Base-by-base conservation (phyloP, 2,113 vertebrate genomes). In the Porphyrio hochstetteri region DNA sequence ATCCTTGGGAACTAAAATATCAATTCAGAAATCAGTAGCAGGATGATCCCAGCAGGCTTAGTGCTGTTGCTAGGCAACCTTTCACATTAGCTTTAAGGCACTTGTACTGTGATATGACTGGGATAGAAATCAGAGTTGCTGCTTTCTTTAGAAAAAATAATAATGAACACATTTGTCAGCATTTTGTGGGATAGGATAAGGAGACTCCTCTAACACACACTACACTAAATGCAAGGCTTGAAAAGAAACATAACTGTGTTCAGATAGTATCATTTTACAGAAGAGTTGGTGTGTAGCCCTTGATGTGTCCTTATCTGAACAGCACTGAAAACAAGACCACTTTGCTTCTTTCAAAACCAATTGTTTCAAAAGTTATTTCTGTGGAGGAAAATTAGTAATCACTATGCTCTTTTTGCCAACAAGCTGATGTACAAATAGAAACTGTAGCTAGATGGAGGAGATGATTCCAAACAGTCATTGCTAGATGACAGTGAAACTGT, bases 61-160 rank as follows among this genome's bases (percentile, higher is more conserved):
- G 55, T 9, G 60, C 55, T 77, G 91, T 93, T 80, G 4, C 96
- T 79, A 77, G 48, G 94, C 92, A 96, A 82, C 94, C 10, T 74
- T 36, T 50, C 74, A n/a, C 61, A 24, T 16, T 55, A 76, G 75
- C 71, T 90, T 80, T 67, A 78, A 36, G 83, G 55, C 25, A 44
- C 55, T 65, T 23, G 44, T 38, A 20, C 81, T 53, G 35, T 42
- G 77, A 46, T 28, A 14, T 40, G 57, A 12, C 9, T 35, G 81
- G 63, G 78, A 25, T 23, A 56, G 67, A 77, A 84, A 82, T 33
- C 44, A 11, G 28, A 69, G 61, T 56, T 50, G 27, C 13, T 70
- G 44, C 18, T 76, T 40, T 74, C 78, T 77, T 67, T 53, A 87
- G 23, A 33, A 80, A 94, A 90, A 20, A 17, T 29, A 15, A 12